These are phyloP conservation scores for Tautogolabrus adspersus DNA, from an alignment of 2,113 vertebrate genomes.

Conservation along the genomic window DNA sequence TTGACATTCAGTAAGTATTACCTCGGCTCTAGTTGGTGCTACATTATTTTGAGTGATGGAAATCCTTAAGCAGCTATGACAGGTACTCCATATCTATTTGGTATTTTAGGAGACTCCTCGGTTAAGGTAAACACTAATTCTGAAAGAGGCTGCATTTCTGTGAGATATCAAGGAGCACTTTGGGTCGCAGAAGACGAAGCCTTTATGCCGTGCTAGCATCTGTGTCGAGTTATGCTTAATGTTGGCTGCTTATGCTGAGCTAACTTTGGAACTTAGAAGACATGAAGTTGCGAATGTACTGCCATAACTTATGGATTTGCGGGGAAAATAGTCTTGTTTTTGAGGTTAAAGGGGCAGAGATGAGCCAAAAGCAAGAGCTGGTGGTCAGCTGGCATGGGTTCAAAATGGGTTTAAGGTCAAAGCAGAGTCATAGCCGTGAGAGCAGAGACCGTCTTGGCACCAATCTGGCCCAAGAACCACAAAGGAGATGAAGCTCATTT, in stretches of 20 bases:
- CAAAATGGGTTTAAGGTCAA: constrained; percentile 33
- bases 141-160: not conserved
- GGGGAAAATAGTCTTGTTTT: constrained; percentile 16
- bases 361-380: constrained; percentile 50
- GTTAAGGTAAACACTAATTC: not conserved
- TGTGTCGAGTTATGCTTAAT: too few species aligned
- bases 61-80: constrained; percentile 16
- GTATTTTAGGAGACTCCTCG: not conserved
- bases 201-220: not conserved
- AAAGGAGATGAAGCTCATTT: constrained; percentile 50
- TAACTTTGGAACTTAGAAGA: too few species aligned
- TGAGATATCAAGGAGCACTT: not conserved
- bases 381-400: constrained; percentile 50
- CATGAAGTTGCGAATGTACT: not conserved
- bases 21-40: not conserved
- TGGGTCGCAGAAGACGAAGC: not conserved
- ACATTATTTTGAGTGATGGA: not conserved
- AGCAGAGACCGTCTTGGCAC: constrained; percentile 26
- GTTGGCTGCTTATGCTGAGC: too few species aligned
- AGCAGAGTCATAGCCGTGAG: constrained; percentile 51
- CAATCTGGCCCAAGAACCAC: constrained; percentile 47
- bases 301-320: constrained; percentile 21
- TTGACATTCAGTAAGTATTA: not conserved
- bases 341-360: constrained; percentile 48
- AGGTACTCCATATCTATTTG: constrained; percentile 7